Conservation (phyloP, 2,888 invertebrate species). For the Aproaerema taeniolella region DNA sequence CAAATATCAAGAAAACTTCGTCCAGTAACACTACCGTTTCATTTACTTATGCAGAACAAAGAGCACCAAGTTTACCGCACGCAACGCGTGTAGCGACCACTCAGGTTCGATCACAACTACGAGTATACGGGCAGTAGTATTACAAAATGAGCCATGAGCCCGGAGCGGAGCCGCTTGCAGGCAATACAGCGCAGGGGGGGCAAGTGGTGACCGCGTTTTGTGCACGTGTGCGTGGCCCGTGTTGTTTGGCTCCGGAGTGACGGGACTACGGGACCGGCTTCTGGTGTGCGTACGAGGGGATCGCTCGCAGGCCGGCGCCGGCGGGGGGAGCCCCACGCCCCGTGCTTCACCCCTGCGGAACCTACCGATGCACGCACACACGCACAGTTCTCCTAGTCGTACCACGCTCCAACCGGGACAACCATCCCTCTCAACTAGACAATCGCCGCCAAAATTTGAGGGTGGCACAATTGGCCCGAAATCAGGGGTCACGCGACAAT, state of each 20-base stretch:
- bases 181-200: conserved; percentile 22
- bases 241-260: conserved; percentile 35
- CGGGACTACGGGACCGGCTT: conserved; percentile 16
- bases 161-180: conserved; percentile 25
- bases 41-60: no score
- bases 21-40: no score
- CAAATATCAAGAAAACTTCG: no score
- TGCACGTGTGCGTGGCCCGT: conserved; percentile 45
- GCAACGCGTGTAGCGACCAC: conserved; percentile 41
- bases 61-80: no score
- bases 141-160: conserved; percentile 48
- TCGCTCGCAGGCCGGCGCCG: conserved; percentile 18
- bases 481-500: not conserved
- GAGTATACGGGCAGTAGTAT: conserved; percentile 35
- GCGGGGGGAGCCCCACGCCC: conserved; percentile 3
- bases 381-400: not conserved
- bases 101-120: conserved; percentile 54
- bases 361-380: conserved; percentile 2
- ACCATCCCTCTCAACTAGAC: conserved; percentile 3
- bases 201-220: conserved; percentile 39
- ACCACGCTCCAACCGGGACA: not conserved
- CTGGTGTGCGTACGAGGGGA: conserved; percentile 37
- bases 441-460: not conserved
- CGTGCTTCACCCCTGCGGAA: not conserved
- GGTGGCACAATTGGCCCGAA: not conserved